Base-by-base conservation (phyloP, 2,113 vertebrate genomes). In the Vidua macroura region DNA sequence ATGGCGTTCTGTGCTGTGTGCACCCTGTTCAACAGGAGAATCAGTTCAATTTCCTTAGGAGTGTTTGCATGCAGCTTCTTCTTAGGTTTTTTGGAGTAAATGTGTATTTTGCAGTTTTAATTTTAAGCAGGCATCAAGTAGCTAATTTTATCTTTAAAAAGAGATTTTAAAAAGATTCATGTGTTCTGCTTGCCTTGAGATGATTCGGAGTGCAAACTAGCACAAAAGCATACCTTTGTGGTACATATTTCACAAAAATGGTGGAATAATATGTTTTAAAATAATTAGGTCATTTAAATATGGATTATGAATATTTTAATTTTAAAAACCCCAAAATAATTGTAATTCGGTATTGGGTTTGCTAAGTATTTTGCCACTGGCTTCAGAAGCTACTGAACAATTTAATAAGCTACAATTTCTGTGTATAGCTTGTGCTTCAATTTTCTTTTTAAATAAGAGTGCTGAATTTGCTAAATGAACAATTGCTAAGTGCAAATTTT, bases 371-470 rank as follows among this genome's bases (percentile, higher is more conserved):
- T 70, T 91, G 43, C 58, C 31, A 44, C 25, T 94, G 46, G 67
- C 66, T 93, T 87, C 37, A 93, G n/a, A 92, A 91, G 31, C 68
- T 84, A 49, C 49, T 67, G 56, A 92, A 51, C 74, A 88, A 55
- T 77, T 90, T 69, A 75, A 35, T 74, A 92, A 66, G 66, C 33
- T 27, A 22, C 1, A 21, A 13, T 55, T 86, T 73, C 41, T 91
- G 27, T 53, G 17, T 83, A 35, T 69, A 64, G 33, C 33, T 78
- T n/a, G 9, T 83, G 25, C 16, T 90, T 80, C 55, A 70, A 5
- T 66, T 86, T 70, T 80, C 14, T 70, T 74, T 68, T 88, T 62
- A 86, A 78, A 51, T 56, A 48, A 60, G 15, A 39, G 31, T 77
- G 13, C 49, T 58, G 51, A 60, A 82, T 95, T 89, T 89, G 19